A percentile compares a stretch with the other conserved stretches of the same genome.
phyloP scores from a whole-genome alignment of 1,140 invertebrate species.

The Lordiphosa clarofinis region DNA sequence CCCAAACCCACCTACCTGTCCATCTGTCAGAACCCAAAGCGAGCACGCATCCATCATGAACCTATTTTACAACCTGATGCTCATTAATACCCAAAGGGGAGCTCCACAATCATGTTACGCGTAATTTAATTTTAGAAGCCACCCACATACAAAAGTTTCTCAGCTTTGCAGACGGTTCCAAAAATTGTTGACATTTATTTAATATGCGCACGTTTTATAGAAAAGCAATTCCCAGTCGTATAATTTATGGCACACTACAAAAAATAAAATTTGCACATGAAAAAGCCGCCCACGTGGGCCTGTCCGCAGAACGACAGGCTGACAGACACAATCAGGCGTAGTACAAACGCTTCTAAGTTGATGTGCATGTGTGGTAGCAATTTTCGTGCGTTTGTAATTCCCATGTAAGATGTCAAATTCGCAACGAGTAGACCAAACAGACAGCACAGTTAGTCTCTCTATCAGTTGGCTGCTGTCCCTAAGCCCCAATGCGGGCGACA shows the following conservation, averaged over 20 bases:
- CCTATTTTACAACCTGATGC: constrained; percentile 54
- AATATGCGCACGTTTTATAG: constrained; percentile 78
- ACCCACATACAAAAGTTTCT: constrained; percentile 20
- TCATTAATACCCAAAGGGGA: constrained; percentile 71
- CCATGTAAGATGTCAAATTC: constrained; percentile 76
- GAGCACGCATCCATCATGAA: constrained; percentile 55
- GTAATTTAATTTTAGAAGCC: constrained; percentile 69
- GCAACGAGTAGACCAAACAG: constrained; percentile 36
- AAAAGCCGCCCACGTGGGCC: constrained; percentile 33
- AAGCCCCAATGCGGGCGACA: constrained; percentile 35
- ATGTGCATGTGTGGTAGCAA: constrained; percentile 45
- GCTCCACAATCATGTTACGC: constrained; percentile 71
- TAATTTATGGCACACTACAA: constrained; percentile 77
- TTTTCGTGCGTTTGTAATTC: constrained; percentile 77
- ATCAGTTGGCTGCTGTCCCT: constrained; percentile 33
- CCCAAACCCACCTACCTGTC: constrained; percentile 29
- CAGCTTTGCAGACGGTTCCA: constrained; percentile 48
- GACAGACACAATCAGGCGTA: constrained; percentile 12
- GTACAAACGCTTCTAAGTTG: constrained; percentile 5
- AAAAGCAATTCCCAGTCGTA: constrained; percentile 77
- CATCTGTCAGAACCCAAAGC: constrained; percentile 38
- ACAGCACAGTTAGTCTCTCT: constrained; percentile 38
- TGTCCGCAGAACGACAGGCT: constrained; percentile 1
- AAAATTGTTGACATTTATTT: constrained; percentile 77
- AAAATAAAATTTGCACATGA: constrained; percentile 67